A percentile compares a stretch with the other conserved stretches of the same genome.
phyloP scores from a whole-genome alignment of 30 jellyfish, hydroid and myxozoan species.

The Turritopsis dohrnii region DNA sequence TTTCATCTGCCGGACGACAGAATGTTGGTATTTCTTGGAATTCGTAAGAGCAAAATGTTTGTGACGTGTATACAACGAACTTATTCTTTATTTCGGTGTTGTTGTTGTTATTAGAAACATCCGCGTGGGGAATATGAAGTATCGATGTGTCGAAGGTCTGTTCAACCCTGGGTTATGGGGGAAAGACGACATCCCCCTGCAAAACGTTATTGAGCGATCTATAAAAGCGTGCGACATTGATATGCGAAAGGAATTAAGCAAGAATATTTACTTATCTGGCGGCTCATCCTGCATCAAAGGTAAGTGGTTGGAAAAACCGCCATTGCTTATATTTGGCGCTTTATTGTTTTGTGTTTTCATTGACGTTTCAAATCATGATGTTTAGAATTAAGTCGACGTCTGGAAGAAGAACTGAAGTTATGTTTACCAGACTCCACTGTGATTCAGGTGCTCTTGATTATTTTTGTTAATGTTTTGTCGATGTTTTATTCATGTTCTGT shows the following conservation, averaged over 20 bases:
- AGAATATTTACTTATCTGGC: conserved; percentile 70
- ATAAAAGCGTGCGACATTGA: conserved; percentile 87
- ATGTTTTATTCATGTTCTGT: too few species aligned
- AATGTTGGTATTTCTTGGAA: conserved; percentile 29
- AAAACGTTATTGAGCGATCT: conserved; percentile 58
- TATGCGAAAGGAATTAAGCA: conserved; percentile 68
- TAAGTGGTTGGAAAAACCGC: not conserved
- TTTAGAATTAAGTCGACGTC: conserved; percentile 63
- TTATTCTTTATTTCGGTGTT: not conserved
- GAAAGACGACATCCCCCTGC: conserved; percentile 70
- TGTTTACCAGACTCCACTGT: conserved; percentile 51
- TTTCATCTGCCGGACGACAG: conserved; percentile 60
- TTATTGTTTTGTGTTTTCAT: not conserved
- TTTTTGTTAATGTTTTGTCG: not conserved
- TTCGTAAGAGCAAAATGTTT: not conserved
- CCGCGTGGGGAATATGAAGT: conserved; percentile 41
- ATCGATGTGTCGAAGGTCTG: conserved; percentile 83
- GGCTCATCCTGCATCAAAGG: conserved; percentile 83
- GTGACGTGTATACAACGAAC: not conserved
- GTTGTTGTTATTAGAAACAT: conserved; percentile 32
- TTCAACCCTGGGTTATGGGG: conserved; percentile 86
- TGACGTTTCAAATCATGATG: not conserved
- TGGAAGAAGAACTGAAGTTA: conserved; percentile 59
- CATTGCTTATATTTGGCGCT: not conserved
- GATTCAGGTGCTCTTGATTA: conserved; percentile 39